Base-by-base conservation (phyloP, 2,113 vertebrate genomes). In the Columbina picui region DNA sequence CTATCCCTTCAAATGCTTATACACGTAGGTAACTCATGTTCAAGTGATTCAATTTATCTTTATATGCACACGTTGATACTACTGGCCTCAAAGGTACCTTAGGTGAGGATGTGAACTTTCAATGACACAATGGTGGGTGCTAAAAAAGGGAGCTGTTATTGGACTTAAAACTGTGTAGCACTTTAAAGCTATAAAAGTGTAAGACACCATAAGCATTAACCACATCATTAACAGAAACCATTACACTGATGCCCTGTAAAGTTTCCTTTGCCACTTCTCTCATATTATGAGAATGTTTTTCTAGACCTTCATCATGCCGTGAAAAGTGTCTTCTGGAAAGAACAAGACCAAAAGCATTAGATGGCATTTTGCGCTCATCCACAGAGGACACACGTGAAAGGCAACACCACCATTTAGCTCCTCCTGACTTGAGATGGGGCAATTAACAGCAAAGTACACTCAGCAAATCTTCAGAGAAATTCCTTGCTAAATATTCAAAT, bases 241-340 rank as follows among this genome's bases (percentile, higher is more conserved):
- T 92, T 71, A 60, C 69, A 10, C 36, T 34, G 82, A 60, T 78
- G 73, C 60, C 77, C 83, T 92, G 36, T 27, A 80, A 89, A 49
- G 43, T 41, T 82, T 92, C 68, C 68, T 86, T 68, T 80, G 39
- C 43, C 65, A 29, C 47, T 75, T 88, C 76, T 71, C 60, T 64
- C 6, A 0, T 71, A 49, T 30, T 60, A 36, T 38, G 65, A 77
- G 69, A 67, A 79, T 70, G 27, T 73, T 93, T 87, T 87, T 60
- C 83, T 84, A 96, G 79, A 67, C 49, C 36, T 78, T 60, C 79
- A 60, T 75, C 43, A 20, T 41, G 75, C 43, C 45, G 69, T 60
- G 60, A 84, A 92, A 96, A 60, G 16, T 49, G 76, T 56, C 75
- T 89, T 87, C 61, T 84, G 86, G 65, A 87, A 92, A 86, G 60